Evolutionary conservation across 2,113 vertebrate species (phyloP).

Genomic region (Rhadina sibilatrix): DNA sequence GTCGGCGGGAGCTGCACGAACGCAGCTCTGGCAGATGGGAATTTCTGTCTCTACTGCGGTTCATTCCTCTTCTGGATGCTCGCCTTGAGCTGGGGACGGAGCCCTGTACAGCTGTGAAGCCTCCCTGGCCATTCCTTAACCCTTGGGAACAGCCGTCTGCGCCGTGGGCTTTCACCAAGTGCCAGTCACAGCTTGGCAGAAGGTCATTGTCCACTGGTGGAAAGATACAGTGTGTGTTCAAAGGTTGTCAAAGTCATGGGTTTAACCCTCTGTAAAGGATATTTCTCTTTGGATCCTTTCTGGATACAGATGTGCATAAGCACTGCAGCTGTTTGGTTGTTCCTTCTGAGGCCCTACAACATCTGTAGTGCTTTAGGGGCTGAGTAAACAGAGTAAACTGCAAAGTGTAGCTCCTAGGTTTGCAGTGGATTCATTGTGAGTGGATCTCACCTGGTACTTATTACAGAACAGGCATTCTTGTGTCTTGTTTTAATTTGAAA

Average conservation of each 20-base stretch:
- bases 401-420: background rate
- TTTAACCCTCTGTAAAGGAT: background rate
- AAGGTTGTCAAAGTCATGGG: background rate
- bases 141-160: fast-evolving
- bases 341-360: background rate
- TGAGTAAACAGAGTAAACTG: background rate
- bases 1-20: fast-evolving
- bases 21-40: fast-evolving
- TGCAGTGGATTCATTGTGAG: background rate
- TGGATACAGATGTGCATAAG: background rate
- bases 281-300: background rate
- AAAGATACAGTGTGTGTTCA: fast-evolving
- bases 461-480: background rate
- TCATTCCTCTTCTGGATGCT: background rate
- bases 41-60: fast-evolving
- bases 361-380: fast-evolving
- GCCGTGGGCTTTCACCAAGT: fast-evolving
- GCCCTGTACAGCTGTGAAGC: background rate
- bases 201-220: background rate
- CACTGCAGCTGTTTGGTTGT: background rate
- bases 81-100: background rate
- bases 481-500: background rate
- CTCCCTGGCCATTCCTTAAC: fast-evolving
- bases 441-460: background rate
- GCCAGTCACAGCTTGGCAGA: background rate